Evolutionary conservation across 1,140 invertebrate genomes (phyloP), one percentile per base, ranked within the genome.

Genomic region (Calycopis cecrops): DNA sequence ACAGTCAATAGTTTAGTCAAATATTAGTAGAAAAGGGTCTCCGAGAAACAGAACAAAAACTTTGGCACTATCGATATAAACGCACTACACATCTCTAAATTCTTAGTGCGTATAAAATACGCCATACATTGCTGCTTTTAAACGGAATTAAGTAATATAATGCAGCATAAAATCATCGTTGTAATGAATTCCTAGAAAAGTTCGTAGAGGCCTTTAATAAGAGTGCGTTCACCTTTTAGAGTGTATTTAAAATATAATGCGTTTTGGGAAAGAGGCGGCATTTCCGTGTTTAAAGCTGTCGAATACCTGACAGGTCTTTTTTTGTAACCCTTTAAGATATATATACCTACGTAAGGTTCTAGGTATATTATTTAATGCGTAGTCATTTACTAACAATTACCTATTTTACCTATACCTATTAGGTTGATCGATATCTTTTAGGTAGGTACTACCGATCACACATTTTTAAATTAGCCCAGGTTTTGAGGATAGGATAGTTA

Each of bases 151-250:
- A 33, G 35, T 49, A 28, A 17, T 34, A 51, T 12, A n/a, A 18
- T 40, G 50, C 34, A 35, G 18, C 34, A 48, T 12, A 40, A 63
- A 64, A 57, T 51, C 59, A 55, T 58, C 70, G 57, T 71, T 76
- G 71, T 57, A 69, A 48, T 52, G 17, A 57, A 62, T 62, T 65
- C 49, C 58, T 59, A 63, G 68, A 64, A 67, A 71, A 73, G 63
- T 70, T 62, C 61, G 62, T 57, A 54, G 59, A 62, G 73, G 72
- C 64, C 69, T 80, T 79, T 85, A 83, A 83, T 83, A 78, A 85
- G 79, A 76, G 82, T 76, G 72, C 82, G 59, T 85, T 81, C 73
- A 80, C 72, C 79, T 70, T 70, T 44, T 47, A 56, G 62, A 55
- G 52, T 59, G 55, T 62, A 69, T 70, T 64, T 65, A 68, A 67